These are phyloP conservation scores for Alviniconcha marisindica DNA, from an alignment of 1,140 invertebrate genomes.

Conservation along the genomic window DNA sequence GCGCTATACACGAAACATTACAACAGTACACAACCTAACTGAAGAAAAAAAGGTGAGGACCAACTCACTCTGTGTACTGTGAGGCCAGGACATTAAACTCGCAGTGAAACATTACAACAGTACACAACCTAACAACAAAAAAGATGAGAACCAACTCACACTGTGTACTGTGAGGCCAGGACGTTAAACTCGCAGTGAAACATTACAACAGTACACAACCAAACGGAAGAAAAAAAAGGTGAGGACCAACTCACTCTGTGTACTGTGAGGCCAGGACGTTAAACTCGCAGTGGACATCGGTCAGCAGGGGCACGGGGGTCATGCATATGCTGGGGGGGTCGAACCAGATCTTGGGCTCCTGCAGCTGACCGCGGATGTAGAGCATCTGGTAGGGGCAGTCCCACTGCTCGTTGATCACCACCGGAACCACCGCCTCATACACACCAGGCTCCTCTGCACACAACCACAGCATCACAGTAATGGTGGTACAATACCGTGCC, in stretches of 20 bases:
- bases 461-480: background rate
- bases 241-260: conserved; percentile 69
- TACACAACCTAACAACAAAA: background rate
- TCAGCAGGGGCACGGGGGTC: conserved; percentile 72
- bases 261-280: conserved; percentile 69
- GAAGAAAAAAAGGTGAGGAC: conserved; percentile 71
- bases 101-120: too few species aligned
- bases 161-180: too few species aligned
- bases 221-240: background rate
- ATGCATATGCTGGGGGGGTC: conserved; percentile 71
- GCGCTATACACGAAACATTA: too few species aligned
- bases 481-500: too few species aligned
- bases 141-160: conserved; percentile 36
- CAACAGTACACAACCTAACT: too few species aligned
- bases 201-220: background rate
- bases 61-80: background rate
- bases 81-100: too few species aligned
- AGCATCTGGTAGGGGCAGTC: conserved; percentile 72
- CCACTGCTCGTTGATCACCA: conserved; percentile 69
- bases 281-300: conserved; percentile 68
- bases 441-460: conserved; percentile 64
- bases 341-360: conserved; percentile 71
- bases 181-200: too few species aligned
- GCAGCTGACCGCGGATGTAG: conserved; percentile 66
- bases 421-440: conserved; percentile 67